Percentiles rank a stretch among this genome's conserved stretches.
Evolutionary conservation across 1,140 invertebrate species (phyloP).

Genomic region (Camponotus floridanus): DNA sequence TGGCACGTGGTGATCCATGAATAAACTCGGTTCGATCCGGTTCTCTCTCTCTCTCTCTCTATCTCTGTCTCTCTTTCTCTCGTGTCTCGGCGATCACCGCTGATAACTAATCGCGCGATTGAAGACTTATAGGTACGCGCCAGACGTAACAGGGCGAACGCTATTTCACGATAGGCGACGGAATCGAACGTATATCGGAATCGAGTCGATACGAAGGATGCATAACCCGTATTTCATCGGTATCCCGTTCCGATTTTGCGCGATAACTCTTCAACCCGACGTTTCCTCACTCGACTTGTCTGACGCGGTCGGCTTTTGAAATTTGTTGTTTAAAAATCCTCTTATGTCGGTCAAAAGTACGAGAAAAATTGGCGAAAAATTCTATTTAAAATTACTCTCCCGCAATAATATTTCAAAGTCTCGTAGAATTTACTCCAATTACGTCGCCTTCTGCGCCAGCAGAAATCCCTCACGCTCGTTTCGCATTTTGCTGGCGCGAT

Average conservation of each 20-base stretch:
- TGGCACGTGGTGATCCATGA: constrained; percentile 66
- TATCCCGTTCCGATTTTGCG: constrained; percentile 36
- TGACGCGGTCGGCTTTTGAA: not conserved
- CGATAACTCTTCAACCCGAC: constrained; percentile 19
- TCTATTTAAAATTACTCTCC: not conserved
- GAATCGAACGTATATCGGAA: constrained; percentile 55
- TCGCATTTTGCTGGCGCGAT: constrained; percentile 47
- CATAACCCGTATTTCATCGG: constrained; percentile 36
- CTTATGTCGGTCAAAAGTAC: not conserved
- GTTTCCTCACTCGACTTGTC: constrained; percentile 30
- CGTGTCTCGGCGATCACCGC: not conserved
- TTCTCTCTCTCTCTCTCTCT: not conserved
- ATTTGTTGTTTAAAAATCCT: not conserved
- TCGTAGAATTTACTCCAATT: not conserved
- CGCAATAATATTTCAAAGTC: not conserved
- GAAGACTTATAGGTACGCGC: constrained; percentile 26
- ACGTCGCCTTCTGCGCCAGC: not conserved
- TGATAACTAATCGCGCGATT: constrained; percentile 62
- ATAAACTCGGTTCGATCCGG: constrained; percentile 58
- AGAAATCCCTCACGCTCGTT: constrained; percentile 34
- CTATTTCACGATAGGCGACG: constrained; percentile 35
- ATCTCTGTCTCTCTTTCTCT: constrained; percentile 6
- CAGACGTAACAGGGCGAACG: constrained; percentile 25
- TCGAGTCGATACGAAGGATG: constrained; percentile 49
- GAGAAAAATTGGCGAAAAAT: not conserved